These are phyloP conservation scores for Lypha dubia DNA, from an alignment of 2,888 invertebrate species.

Conservation along the genomic window DNA sequence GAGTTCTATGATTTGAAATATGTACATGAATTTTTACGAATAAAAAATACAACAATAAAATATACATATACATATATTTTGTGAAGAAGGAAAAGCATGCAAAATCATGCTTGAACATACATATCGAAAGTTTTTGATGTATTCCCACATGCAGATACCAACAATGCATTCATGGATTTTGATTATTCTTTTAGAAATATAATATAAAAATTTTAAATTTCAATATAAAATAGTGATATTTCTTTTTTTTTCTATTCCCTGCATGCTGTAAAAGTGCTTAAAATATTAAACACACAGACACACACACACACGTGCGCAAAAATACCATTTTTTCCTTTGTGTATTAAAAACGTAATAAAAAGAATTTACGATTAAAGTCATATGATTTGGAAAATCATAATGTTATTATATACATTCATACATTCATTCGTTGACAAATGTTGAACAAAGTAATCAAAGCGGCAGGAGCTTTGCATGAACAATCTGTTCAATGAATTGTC, in stretches of 20 bases:
- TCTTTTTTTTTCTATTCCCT: conserved; percentile 30
- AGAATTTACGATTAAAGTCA: conserved; percentile 29
- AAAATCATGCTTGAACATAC: background rate
- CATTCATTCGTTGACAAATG: too few relatives aligned
- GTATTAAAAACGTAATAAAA: conserved; percentile 45
- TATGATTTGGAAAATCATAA: conserved; percentile 67
- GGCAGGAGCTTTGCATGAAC: conserved; percentile 1
- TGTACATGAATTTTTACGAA: background rate
- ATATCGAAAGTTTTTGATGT: too few relatives aligned
- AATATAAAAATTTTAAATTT: conserved; percentile 35
- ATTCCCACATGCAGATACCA: background rate
- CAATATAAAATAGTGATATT: conserved; percentile 47
- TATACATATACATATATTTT: too few relatives aligned
- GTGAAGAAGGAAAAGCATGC: conserved; percentile 16
- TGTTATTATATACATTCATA: conserved; percentile 55
- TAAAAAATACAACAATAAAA: conserved; percentile 5
- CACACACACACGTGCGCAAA: background rate
- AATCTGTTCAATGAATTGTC: conserved; percentile 57
- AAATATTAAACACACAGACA: background rate
- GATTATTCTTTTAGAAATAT: conserved; percentile 10
- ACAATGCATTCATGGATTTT: too few relatives aligned
- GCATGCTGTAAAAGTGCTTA: background rate
- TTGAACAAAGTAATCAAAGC: conserved; percentile 19
- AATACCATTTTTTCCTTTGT: conserved; percentile 37
- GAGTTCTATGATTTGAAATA: conserved; percentile 56